Percentiles rank a stretch among this genome's conserved stretches.
Evolutionary conservation across 2,797 vertebrate species (phyloP).

Genomic region (Gymnothorax javanicus): DNA sequence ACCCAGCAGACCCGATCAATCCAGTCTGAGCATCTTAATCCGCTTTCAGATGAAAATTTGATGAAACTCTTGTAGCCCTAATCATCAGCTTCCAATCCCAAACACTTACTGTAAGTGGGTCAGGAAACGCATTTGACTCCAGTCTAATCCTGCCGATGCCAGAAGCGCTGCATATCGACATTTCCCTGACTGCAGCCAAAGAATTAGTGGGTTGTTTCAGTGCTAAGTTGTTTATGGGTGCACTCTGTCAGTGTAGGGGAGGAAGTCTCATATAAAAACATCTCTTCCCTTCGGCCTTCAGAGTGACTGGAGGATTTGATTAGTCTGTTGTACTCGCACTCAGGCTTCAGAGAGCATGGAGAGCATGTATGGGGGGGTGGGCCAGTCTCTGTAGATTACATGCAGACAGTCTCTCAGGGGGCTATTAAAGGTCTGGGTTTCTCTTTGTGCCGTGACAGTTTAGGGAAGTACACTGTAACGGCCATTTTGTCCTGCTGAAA

Average conservation of each 20-base stretch:
- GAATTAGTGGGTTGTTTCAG: not conserved
- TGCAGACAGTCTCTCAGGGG: not conserved
- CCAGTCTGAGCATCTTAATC: constrained; percentile 12
- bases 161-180: not conserved
- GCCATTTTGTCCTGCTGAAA: not conserved
- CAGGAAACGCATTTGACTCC: not conserved
- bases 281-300: not conserved
- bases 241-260: not conserved
- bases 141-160: constrained; percentile 7
- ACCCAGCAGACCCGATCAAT: not conserved
- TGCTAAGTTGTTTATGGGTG: too few relatives aligned
- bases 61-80: not conserved
- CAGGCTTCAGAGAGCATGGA: not conserved
- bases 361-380: not conserved
- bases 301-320: not conserved
- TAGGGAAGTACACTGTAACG: not conserved
- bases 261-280: not conserved
- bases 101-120: not conserved
- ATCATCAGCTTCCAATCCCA: not conserved
- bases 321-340: not conserved
- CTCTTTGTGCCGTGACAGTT: not conserved
- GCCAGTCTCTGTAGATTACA: not conserved
- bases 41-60: not conserved
- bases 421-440: not conserved
- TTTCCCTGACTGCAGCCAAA: not conserved